Evolutionary conservation across 2,888 invertebrate species (phyloP), one percentile per base, ranked within the genome.

Genomic region (Nowickia ferox): DNA sequence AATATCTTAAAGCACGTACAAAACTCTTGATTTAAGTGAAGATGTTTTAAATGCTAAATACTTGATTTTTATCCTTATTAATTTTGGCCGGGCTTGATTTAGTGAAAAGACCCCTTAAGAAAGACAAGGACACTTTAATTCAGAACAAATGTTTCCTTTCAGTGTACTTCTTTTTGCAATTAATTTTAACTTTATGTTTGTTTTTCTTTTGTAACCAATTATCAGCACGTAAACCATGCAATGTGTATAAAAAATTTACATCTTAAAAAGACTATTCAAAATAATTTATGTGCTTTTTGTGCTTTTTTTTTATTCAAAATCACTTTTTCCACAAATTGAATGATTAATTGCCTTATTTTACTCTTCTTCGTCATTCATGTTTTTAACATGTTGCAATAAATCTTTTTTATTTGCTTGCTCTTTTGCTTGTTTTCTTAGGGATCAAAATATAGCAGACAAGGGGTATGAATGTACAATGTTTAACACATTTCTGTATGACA

Each of bases 281-380:
- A 48, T 9, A n/a, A n/a, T 53, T 5, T 59, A 17, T n/a, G 8
- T 30, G 15, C 30, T 40, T 38, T 51, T 48, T 42, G 9, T 53
- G 15, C 40, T 46, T 59, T 51, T 69, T 51, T 46, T 59, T 51
- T 69, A 40, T n/a, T 38, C 22, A 15, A 71, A 69, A 69, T 72
- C 48, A 48, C 44, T 85, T 76, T 72, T 63, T 30, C 22, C 48
- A 79, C 46, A 61, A 80, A 83, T 86, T 77, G 53, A 72, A 86
- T 83, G 86, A 86, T 86, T 86, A 86, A 86, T 86, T 78, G 77
- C 77, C 66, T 59, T 51, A 11, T 48, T 53, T 38, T 17, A 2
- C 17, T 48, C 55, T 65, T 38, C 19, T 61, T 72, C 38, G 30
- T 78, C 17, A 4, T 65, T 30, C 63, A 40, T 55, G 5, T 51